phyloP scores from a whole-genome alignment of 2,113 vertebrate species.

The Ageneiosus marmoratus region DNA sequence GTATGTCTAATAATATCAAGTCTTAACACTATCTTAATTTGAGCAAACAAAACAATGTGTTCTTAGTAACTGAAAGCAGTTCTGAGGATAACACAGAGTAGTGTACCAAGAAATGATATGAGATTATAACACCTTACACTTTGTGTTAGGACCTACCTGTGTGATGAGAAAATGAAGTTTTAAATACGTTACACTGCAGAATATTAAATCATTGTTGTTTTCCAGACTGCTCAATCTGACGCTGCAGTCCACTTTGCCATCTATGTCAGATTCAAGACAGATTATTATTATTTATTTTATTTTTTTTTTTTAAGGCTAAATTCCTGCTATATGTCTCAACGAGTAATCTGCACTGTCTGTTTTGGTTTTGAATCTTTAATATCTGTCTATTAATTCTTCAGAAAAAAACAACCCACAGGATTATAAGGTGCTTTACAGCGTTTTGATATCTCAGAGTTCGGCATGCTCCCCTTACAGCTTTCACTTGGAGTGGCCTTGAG shows the following conservation, averaged over 20 bases:
- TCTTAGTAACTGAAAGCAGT: not conserved
- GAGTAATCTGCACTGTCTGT: not conserved
- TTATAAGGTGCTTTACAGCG: conserved; percentile 3
- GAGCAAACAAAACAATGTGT: not conserved
- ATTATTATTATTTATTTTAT: too few species aligned
- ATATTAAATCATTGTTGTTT: not conserved
- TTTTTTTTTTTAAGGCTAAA: not conserved
- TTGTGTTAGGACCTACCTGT: not conserved
- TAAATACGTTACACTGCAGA: not conserved
- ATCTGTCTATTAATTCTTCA: not conserved
- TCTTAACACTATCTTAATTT: too few species aligned
- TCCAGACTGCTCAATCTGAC: not conserved
- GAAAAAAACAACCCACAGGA: not conserved
- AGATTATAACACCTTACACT: not conserved
- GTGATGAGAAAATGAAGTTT: not conserved
- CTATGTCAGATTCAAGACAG: not conserved
- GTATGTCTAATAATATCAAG: too few species aligned
- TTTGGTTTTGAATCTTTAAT: not conserved
- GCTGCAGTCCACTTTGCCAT: not conserved
- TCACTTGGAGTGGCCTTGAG: conserved; percentile 14
- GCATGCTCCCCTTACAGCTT: not conserved
- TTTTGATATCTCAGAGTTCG: conserved; percentile 1
- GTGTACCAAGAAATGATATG: not conserved
- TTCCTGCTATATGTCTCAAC: not conserved
- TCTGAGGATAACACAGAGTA: not conserved